Base-by-base conservation (phyloP, 37 sponge, comb jelly and placozoan species). In the Eunapius fragilis region DNA sequence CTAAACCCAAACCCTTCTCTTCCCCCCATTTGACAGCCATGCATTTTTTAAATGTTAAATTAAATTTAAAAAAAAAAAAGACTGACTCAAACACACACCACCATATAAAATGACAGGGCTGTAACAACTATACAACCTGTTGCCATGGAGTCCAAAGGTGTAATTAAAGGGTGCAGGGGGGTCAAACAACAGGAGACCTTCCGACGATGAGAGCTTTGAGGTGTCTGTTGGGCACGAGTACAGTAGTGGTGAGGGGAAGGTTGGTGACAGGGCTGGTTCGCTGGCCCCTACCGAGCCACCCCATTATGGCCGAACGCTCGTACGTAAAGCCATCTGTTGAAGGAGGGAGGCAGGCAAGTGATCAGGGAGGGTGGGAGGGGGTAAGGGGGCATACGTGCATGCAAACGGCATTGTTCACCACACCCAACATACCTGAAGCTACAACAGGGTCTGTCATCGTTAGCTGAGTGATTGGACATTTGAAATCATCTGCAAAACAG, bases 201-300 rank as follows among this genome's bases (percentile, higher is more conserved):
- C 41, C 74, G 7, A 74, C 87, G 0, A 87, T 80, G 75, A 79
- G 31, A 2, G 37, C 19, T 58, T 88, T 94, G 50, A 94, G 85
- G 25, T 30, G 67, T 75, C 82, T 84, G 82, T 94, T 94, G 23
- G 92, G 91, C 4, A 89, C 67, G 6, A 94, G 82, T 67, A 69
- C 82, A 14, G 91, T 85, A 79, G 45, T 70, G 26, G 89, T 67
- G 48, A 94, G 82, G 22, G 95, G 91, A 0, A 88, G 82, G 82
- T 94, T 94, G 68, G 95, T 94, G 47, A 85, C 58, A 2, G 95
- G 95, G 71, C 95, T 94, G 75, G 92, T 91, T 0, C 91, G 80
- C 7, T 80, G 67, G 7, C 95, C 95, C 71, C 85, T 78, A n/a
- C 82, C 87, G 31, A 94, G 58, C 95, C 95, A 94, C 10, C 25